Evolutionary conservation across 2,797 vertebrate species (phyloP).

Genomic region (Gallinago stenura): DNA sequence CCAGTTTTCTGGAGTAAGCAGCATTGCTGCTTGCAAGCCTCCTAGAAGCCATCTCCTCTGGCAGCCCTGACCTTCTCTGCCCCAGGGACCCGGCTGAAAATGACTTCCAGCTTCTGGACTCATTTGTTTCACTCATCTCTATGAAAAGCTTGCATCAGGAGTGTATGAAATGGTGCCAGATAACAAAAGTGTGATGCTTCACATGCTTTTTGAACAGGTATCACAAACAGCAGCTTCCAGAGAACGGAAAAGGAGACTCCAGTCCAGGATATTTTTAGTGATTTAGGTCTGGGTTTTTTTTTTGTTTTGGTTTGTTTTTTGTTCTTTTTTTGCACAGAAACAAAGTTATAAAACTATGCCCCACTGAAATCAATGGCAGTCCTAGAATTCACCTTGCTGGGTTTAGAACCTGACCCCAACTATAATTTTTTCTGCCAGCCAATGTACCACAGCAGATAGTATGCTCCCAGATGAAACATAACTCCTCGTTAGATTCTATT

Average conservation of each 20-base stretch:
- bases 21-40: background rate
- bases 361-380: background rate
- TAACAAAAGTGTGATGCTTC: background rate
- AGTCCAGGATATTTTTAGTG: background rate
- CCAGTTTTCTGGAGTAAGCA: background rate
- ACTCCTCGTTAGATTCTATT: background rate
- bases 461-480: background rate
- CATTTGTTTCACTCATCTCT: background rate
- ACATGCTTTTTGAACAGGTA: background rate
- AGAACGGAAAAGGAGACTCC: rapidly evolving
- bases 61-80: background rate
- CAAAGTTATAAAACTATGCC: background rate
- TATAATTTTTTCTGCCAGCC: background rate
- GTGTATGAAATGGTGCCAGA: background rate
- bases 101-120: background rate
- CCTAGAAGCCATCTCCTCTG: background rate
- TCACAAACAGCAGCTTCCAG: background rate
- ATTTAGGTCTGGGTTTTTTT: background rate
- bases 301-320: background rate
- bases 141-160: background rate
- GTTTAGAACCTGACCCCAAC: background rate
- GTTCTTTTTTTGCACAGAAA: background rate
- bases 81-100: background rate
- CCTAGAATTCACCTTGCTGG: background rate
- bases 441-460: background rate